Percentiles rank a stretch among this genome's conserved stretches.
Conservation (phyloP, 2,888 invertebrate species). For the Nebria salina region DNA sequence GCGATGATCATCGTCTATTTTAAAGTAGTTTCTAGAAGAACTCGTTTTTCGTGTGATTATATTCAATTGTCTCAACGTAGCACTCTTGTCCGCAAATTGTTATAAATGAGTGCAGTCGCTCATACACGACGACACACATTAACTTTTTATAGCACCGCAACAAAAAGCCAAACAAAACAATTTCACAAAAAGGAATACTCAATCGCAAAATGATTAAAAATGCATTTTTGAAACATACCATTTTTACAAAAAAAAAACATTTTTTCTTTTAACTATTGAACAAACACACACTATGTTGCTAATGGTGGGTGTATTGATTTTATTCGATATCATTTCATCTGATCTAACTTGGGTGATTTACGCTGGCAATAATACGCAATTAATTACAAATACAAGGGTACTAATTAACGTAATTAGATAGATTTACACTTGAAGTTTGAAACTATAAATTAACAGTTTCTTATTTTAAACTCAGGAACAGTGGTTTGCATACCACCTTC, state of each 20-base stretch:
- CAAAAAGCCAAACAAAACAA: constrained; percentile 7
- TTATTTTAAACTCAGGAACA: background rate
- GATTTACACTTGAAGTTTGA: constrained; percentile 35
- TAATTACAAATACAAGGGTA: constrained; percentile 42
- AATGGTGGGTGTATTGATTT: constrained; percentile 39
- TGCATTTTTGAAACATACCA: background rate
- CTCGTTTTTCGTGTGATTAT: constrained; percentile 21
- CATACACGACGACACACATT: constrained; percentile 24
- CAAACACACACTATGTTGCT: constrained; percentile 12
- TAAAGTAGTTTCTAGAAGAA: constrained; percentile 5
- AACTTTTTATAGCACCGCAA: constrained; percentile 22
- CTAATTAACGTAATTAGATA: constrained; percentile 47
- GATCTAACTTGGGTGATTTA: constrained; percentile 38
- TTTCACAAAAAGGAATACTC: background rate
- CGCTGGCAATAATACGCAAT: constrained; percentile 41
- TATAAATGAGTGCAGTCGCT: constrained; percentile 25
- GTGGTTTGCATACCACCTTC: background rate
- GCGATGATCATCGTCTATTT: background rate
- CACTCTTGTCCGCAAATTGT: constrained; percentile 22
- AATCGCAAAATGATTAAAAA: background rate
- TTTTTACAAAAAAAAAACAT: background rate
- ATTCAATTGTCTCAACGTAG: constrained; percentile 23
- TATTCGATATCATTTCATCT: constrained; percentile 26
- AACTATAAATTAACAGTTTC: background rate
- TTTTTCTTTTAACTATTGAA: background rate